Conservation (phyloP, 2,888 invertebrate genomes). For the Chelonus formosanus region DNA sequence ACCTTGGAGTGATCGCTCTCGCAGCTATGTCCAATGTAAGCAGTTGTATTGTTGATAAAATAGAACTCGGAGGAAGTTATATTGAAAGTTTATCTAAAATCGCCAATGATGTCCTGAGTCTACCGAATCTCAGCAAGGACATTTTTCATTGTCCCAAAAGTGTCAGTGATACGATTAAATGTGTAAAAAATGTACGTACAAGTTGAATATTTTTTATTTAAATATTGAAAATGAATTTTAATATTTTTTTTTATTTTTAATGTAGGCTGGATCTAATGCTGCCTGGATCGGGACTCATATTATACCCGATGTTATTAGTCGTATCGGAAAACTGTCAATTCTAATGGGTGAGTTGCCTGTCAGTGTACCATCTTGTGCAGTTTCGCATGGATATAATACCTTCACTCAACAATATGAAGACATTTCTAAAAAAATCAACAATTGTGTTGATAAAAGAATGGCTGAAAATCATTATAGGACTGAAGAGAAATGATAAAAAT, state of each 20-base stretch:
- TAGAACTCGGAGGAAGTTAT: conserved; percentile 38
- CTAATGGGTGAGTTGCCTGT: background rate
- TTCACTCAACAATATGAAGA: background rate
- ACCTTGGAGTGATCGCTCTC: background rate
- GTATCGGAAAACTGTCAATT: too few relatives aligned
- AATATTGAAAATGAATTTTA: too few relatives aligned
- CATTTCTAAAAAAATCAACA: background rate
- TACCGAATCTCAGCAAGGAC: conserved; percentile 32
- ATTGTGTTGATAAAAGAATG: background rate
- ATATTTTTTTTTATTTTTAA: too few relatives aligned
- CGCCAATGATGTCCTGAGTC: conserved; percentile 30
- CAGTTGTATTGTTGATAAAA: conserved; percentile 39
- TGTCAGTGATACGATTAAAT: conserved; percentile 14
- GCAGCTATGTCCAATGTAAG: conserved; percentile 31
- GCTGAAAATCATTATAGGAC: background rate
- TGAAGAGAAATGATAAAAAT: too few relatives aligned
- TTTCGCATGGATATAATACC: too few relatives aligned
- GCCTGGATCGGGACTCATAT: too few relatives aligned
- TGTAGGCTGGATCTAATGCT: too few relatives aligned
- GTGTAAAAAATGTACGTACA: too few relatives aligned
- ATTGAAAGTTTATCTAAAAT: conserved; percentile 36
- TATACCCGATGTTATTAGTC: too few relatives aligned
- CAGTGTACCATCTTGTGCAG: background rate
- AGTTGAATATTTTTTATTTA: too few relatives aligned
- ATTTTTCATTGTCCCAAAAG: conserved; percentile 37